Conservation (phyloP, 1,140 invertebrate species). For the Trachymyrmex cornetzi region DNA sequence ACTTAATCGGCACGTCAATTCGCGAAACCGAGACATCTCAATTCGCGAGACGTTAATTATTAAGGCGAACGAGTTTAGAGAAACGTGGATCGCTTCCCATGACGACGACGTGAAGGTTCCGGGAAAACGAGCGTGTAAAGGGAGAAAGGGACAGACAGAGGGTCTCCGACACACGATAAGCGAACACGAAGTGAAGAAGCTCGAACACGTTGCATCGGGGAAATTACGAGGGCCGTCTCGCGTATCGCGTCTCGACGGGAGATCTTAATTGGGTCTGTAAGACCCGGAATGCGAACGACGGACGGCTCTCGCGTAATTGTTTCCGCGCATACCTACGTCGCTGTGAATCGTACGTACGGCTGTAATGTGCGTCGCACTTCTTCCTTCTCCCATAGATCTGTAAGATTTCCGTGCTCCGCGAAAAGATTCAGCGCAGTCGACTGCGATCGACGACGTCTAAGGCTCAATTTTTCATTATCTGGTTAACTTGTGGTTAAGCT, state of each 20-base stretch:
- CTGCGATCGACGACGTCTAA: conserved; percentile 7
- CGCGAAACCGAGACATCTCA: conserved; percentile 32
- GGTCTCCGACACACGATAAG: conserved; percentile 47
- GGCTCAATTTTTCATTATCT: too few relatives aligned
- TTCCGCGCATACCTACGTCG: conserved; percentile 17
- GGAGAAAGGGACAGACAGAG: conserved; percentile 7
- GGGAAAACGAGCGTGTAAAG: conserved; percentile 28
- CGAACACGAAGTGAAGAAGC: conserved; percentile 60
- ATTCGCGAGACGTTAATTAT: conserved; percentile 46
- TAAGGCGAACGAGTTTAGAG: conserved; percentile 27
- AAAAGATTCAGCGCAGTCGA: not conserved
- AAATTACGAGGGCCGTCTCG: conserved; percentile 60
- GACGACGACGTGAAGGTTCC: conserved; percentile 25
- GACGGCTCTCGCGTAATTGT: conserved; percentile 57
- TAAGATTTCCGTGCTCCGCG: not conserved
- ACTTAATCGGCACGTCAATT: conserved; percentile 14
- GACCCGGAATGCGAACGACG: conserved; percentile 62
- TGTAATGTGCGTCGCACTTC: conserved; percentile 12
- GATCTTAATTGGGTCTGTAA: conserved; percentile 70
- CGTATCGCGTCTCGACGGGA: conserved; percentile 53
- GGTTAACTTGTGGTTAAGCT: too few relatives aligned
- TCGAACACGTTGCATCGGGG: conserved; percentile 55
- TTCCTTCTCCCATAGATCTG: not conserved
- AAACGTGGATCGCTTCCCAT: conserved; percentile 32
- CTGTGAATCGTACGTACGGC: conserved; percentile 26